Base-by-base conservation (phyloP, 2,888 invertebrate genomes). In the Melinaea menophilus region DNA sequence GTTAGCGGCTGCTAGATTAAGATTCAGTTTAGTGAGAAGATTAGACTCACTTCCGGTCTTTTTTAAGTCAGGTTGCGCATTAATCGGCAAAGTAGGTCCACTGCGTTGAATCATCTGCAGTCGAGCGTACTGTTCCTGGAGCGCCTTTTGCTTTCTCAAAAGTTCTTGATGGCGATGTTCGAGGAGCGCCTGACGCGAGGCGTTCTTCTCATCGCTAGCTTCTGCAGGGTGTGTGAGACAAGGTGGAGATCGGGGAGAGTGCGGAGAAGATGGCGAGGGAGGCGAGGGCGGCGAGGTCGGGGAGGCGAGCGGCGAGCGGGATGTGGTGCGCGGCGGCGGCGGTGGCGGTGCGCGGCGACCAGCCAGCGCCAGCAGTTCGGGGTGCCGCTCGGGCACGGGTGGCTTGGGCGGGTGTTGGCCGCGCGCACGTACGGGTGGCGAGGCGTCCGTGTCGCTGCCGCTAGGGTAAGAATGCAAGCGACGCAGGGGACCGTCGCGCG, bases 281-380 rank as follows among this genome's bases (percentile, higher is more conserved):
- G 95, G 94, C 63, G 94, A 84, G 75, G 93, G 92, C 33, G 95
- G 94, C 69, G 95, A 94, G 55, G 96, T 95, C 31, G 97, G 97
- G 57, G 96, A 96, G 34, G 96, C 95, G 74, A 97, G 89, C 1
- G 97, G 97, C 22, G 97, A 96, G 77, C 96, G 95, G 58, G 96
- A 96, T 73, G 96, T 96, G 72, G 97, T 97, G 71, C 97, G 93
- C n/a, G 97, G 97, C 37, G 97, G 97, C 41, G 97, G 96, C n/a
- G 96, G 97, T 22, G 97, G 97, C 5, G 97, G 97, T 5, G 96
- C 93, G 75, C 95, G 93, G 64, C 94, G 93, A 13, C 92, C 92
- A 55, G 94, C 93, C 80, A 95, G 88, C 64, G 95, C 94, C 64
- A 95, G 90, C 66, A 96, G 88, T 79, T 96, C 96, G 48, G 94